Percentiles rank a stretch among this genome's conserved stretches.
Evolutionary conservation across 2,797 vertebrate species (phyloP).

Genomic region (Picus viridis): DNA sequence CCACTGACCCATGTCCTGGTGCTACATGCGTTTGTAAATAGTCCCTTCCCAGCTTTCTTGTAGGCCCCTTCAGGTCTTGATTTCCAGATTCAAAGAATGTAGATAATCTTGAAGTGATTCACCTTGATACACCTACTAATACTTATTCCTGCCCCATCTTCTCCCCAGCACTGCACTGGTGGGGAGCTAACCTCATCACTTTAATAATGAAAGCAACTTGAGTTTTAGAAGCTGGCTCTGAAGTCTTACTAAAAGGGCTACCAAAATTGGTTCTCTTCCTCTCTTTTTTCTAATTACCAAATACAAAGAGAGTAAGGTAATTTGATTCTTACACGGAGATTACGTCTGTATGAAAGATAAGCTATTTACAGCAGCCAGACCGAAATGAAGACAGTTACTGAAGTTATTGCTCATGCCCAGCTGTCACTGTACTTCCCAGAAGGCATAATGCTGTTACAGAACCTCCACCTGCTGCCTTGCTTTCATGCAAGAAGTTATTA

Average conservation of each 20-base stretch:
- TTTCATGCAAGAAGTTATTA: not conserved
- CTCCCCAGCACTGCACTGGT: not conserved
- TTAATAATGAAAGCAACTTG: not conserved
- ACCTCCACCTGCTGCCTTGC: not conserved
- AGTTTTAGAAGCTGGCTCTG: not conserved
- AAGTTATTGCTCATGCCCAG: not conserved
- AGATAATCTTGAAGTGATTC: not conserved
- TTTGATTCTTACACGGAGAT: not conserved
- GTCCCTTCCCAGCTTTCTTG: too few relatives aligned
- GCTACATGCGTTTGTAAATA: too few relatives aligned
- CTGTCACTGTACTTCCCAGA: not conserved
- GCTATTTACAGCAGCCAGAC: not conserved
- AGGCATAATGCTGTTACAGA: not conserved
- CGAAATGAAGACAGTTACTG: not conserved
- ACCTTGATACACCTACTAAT: not conserved
- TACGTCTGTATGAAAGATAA: not conserved
- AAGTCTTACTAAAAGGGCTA: not conserved
- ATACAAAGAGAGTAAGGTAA: not conserved
- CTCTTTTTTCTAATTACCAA: not conserved
- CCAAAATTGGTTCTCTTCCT: not conserved
- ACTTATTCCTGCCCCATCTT: not conserved
- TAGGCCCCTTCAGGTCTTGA: too few relatives aligned
- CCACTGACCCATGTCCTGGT: too few relatives aligned
- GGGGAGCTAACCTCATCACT: not conserved
- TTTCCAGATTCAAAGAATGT: not conserved